phyloP scores from a whole-genome alignment of 1,140 invertebrate species.

The Plutomurus gul region DNA sequence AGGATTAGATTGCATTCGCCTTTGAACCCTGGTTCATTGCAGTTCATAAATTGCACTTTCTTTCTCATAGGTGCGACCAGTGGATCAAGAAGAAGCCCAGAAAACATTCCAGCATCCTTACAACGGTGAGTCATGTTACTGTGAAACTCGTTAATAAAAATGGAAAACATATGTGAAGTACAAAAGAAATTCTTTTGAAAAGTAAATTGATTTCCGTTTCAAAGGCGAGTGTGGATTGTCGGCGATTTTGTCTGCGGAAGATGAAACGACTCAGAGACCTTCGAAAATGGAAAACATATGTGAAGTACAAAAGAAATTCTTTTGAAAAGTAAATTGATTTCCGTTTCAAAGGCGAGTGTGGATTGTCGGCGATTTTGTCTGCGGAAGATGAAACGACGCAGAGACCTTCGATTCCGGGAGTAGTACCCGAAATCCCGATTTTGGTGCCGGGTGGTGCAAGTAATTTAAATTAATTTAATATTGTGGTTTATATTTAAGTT shows the following conservation, averaged over 20 bases:
- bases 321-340: too few relatives aligned
- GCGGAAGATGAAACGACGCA: conserved; percentile 42
- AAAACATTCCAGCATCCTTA: not conserved
- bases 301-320: too few relatives aligned
- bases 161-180: not conserved
- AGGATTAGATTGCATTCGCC: too few relatives aligned
- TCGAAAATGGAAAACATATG: conserved; percentile 5
- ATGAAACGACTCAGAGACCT: conserved; percentile 37
- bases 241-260: conserved; percentile 38
- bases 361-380: conserved; percentile 34
- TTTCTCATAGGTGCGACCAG: not conserved
- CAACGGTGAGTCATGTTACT: not conserved
- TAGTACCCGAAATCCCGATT: conserved; percentile 36
- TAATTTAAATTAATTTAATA: too few relatives aligned
- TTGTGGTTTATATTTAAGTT: too few relatives aligned
- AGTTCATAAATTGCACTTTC: not conserved
- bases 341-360: conserved; percentile 19
- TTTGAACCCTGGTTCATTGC: too few relatives aligned
- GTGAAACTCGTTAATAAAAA: not conserved
- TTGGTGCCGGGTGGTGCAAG: conserved; percentile 26
- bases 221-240: conserved; percentile 39
- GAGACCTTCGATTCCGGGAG: conserved; percentile 28
- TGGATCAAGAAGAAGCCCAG: not conserved
- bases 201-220: too few relatives aligned
- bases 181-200: too few relatives aligned